Evolutionary conservation across 2,113 vertebrate species (phyloP), one percentile per base, ranked within the genome.

Genomic region (Channa maculata): DNA sequence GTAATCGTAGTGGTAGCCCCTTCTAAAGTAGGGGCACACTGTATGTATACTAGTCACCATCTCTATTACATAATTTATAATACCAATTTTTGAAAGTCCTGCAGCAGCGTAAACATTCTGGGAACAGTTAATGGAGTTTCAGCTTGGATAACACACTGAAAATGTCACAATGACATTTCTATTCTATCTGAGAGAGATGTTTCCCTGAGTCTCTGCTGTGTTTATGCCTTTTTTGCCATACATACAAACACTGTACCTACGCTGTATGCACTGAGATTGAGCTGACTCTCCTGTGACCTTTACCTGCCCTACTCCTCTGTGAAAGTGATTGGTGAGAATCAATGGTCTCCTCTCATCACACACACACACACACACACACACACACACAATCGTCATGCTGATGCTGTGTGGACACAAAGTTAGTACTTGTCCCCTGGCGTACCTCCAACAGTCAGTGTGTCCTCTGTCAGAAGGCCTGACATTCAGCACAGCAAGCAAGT

Each of bases 381-480:
- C 49, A 15, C 59, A 67, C 50, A 8, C 6, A 24, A 38, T 65
- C 74, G 69, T 68, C 69, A 41, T 48, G 65, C 83, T 81, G 77
- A 88, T 83, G 55, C 53, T 54, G 66, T 51, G 71, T 60, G 76
- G 85, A 74, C 83, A 79, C 58, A 54, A 66, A 86, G 82, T 59
- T 75, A 51, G 68, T 39, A 11, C 45, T 64, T 52, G 63, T 84
- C 79, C 80, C 64, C 57, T 59, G 77, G 79, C 74, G 1, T 84
- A 80, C 60, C 84, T 82, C 75, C 80, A 73, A 67, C 65, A 70
- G 68, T 75, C 0, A 34, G 15, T 15, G 75, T 76, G 79, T 79
- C 91, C 85, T 88, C 77, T 83, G 77, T 84, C 75, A 80, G 85
- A 82, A 80, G 76, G 63, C 15, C 77, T 86, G 87, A 88, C 91